Evolutionary conservation across 2,888 invertebrate species (phyloP).

Genomic region (Linnaemya vulpina): DNA sequence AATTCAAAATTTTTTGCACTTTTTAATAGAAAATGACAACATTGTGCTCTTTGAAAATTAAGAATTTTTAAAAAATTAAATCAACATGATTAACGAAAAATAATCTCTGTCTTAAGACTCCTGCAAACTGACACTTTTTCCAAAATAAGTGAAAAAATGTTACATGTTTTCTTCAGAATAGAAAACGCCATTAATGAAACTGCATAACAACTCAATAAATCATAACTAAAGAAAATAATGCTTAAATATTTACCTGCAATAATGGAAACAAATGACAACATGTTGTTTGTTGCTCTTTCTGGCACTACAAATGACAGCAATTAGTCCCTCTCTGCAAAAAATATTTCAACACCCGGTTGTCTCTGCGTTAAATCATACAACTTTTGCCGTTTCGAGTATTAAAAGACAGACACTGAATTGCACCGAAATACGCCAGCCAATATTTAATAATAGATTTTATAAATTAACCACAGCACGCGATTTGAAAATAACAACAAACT

Average conservation of each 20-base stretch:
- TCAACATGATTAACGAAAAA: no score
- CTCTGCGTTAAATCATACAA: no score
- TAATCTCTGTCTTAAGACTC: no score
- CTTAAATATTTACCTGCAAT: conserved; percentile 61
- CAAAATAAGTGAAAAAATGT: no score
- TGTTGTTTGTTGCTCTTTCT: conserved; percentile 38
- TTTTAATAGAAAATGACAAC: no score
- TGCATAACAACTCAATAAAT: background rate
- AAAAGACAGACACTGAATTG: conserved; percentile 30
- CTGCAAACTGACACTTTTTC: no score
- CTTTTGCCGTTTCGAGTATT: conserved; percentile 25
- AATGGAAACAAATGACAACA: conserved; percentile 56
- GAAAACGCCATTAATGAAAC: background rate
- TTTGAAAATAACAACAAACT: conserved; percentile 10
- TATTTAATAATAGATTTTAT: background rate
- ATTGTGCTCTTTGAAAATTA: no score
- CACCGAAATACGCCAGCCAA: conserved; percentile 17
- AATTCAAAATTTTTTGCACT: no score
- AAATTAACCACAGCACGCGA: conserved; percentile 62
- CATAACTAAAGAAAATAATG: background rate
- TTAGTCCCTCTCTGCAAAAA: conserved; percentile 37
- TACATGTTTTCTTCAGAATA: no score
- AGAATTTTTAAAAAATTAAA: no score
- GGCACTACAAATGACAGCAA: background rate
- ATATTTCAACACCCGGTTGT: conserved; percentile 18